Conservation (phyloP, 2,888 invertebrate species). For the Psylliodes chrysocephalus region DNA sequence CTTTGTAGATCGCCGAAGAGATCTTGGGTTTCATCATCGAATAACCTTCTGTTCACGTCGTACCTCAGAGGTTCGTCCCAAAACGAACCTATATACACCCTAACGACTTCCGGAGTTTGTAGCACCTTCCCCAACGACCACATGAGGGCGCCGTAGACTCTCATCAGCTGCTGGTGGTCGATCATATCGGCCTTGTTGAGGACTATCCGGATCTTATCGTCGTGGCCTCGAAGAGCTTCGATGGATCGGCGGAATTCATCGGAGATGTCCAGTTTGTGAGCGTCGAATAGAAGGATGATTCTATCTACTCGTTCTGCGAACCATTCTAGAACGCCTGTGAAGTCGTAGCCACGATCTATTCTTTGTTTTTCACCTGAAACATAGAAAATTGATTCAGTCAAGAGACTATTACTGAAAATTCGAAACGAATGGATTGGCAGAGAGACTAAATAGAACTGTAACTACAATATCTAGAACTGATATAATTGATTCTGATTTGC, state of each 20-base stretch:
- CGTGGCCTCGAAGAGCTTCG: slow-evolving; percentile 93
- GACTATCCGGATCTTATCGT: slow-evolving; percentile 97
- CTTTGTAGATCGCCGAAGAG: slow-evolving; percentile 94
- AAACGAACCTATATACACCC: slow-evolving; percentile 98
- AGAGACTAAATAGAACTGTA: too few relatives aligned
- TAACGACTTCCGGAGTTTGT: slow-evolving; percentile 98
- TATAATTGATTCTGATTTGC: too few relatives aligned
- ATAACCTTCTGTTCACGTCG: slow-evolving; percentile 90
- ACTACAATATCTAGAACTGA: too few relatives aligned
- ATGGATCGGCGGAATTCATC: slow-evolving; percentile 98
- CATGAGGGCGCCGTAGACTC: slow-evolving; percentile 99
- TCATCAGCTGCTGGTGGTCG: slow-evolving; percentile 97
- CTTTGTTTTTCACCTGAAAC: slow-evolving; percentile 96
- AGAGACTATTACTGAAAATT: too few relatives aligned
- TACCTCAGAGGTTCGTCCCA: slow-evolving; percentile 97
- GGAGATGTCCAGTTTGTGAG: slow-evolving; percentile 98
- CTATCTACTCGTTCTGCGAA: slow-evolving; percentile 98
- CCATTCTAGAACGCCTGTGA: slow-evolving; percentile 98
- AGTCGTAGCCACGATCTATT: slow-evolving; percentile 93
- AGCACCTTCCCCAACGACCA: slow-evolving; percentile 99
- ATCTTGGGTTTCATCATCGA: slow-evolving; percentile 96
- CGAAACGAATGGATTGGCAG: too few relatives aligned
- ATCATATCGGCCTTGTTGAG: slow-evolving; percentile 99
- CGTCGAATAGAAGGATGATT: slow-evolving; percentile 96
- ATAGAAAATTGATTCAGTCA: too few relatives aligned